A percentile compares a stretch with the other conserved stretches of the same genome.
phyloP scores from a whole-genome alignment of 2,888 invertebrate species.

The Rambutsinella grinnellia region DNA sequence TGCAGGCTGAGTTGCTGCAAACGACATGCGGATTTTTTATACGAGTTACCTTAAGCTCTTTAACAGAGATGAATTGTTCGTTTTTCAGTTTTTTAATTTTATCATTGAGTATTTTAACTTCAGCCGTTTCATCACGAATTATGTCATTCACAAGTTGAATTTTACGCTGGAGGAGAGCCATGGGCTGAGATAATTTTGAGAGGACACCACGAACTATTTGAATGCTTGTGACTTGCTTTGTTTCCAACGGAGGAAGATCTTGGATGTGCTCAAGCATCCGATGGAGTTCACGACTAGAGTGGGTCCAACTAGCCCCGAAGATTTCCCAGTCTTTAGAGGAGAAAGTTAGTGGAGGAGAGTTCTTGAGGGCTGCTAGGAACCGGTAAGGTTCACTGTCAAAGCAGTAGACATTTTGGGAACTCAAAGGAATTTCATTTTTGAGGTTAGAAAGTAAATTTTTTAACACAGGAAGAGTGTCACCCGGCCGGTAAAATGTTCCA shows the following conservation, averaged over 20 bases:
- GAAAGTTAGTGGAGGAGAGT: background rate
- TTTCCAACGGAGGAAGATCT: background rate
- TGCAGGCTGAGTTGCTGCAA: constrained; percentile 20
- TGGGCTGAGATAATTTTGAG: background rate
- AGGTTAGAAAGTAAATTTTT: background rate
- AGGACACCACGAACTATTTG: background rate
- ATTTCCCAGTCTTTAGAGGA: background rate
- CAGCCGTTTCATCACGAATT: background rate
- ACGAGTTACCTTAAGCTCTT: background rate
- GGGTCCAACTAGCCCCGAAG: constrained; percentile 2
- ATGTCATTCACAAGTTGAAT: background rate
- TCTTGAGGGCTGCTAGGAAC: constrained; percentile 19
- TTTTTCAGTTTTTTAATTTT: background rate
- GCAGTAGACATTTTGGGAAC: constrained; percentile 2
- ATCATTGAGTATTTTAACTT: background rate
- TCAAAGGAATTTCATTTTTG: background rate
- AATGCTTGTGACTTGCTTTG: background rate
- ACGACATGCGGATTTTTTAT: constrained; percentile 37
- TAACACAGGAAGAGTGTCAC: constrained; percentile 6
- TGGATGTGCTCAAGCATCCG: background rate
- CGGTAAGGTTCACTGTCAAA: constrained; percentile 19
- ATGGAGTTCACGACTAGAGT: background rate
- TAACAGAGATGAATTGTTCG: background rate
- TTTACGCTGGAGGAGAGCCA: background rate
- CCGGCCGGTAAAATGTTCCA: constrained; percentile 32